phyloP scores from a whole-genome alignment of 2,113 vertebrate genomes.

The Marmota flaviventris region DNA sequence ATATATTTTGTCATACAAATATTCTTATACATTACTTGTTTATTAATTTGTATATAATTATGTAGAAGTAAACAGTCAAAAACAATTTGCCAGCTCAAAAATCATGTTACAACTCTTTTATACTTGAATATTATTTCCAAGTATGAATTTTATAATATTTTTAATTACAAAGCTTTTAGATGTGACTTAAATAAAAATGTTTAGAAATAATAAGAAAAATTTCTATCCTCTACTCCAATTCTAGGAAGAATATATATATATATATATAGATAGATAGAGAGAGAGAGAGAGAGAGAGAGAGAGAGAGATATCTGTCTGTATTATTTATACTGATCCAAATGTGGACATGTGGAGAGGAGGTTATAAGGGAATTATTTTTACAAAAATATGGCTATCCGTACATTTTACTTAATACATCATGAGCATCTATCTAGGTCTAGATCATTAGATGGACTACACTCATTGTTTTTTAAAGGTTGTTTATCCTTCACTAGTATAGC shows the following conservation, averaged over 20 bases:
- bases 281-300: too few species aligned
- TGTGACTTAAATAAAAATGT: not conserved
- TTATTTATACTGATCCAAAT: not conserved
- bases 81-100: conserved; percentile 20
- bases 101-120: not conserved
- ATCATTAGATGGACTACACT: not conserved
- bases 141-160: not conserved
- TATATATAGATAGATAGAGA: too few species aligned
- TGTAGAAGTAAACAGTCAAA: not conserved
- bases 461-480: not conserved
- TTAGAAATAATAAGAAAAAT: not conserved
- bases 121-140: not conserved
- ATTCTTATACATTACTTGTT: not conserved
- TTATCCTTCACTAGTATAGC: not conserved
- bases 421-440: not conserved
- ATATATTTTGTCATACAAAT: conserved; percentile 35
- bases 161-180: conserved; percentile 18
- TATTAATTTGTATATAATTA: not conserved
- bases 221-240: not conserved
- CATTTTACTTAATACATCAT: not conserved
- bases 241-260: not conserved
- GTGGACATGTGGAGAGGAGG: not conserved
- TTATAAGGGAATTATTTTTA: not conserved
- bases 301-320: too few species aligned
- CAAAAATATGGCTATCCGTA: conserved; percentile 4